These are phyloP conservation scores for Coccyzus lansbergi DNA, from an alignment of 2,797 vertebrate genomes.

Conservation along the genomic window DNA sequence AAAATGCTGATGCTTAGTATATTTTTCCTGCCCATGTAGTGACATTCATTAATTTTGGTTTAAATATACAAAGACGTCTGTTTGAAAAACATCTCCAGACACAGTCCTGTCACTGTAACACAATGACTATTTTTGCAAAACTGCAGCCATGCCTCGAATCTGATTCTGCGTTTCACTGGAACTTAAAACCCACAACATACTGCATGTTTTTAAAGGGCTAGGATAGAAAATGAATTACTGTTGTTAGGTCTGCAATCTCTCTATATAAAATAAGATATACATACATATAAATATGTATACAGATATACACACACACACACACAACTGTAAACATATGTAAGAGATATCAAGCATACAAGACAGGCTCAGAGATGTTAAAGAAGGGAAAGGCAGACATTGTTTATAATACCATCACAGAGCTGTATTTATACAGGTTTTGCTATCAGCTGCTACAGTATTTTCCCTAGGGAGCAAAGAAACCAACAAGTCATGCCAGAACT, in stretches of 20 bases:
- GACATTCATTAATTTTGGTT: neutral
- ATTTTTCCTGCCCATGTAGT: neutral
- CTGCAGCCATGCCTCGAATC: neutral
- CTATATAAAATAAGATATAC: neutral
- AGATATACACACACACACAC: neutral
- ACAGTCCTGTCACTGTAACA: neutral
- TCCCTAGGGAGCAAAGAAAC: neutral
- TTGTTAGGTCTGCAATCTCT: neutral
- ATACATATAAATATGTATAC: too few species aligned
- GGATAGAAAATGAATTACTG: neutral
- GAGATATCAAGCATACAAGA: neutral
- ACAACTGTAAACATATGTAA: neutral
- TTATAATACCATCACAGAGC: neutral
- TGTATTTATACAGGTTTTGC: constrained; percentile 8
- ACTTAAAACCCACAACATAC: neutral
- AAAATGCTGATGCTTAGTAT: neutral
- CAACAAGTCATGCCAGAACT: neutral
- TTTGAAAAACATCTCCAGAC: neutral
- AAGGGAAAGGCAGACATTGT: neutral
- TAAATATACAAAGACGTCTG: neutral
- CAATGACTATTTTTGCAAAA: neutral
- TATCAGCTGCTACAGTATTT: neutral
- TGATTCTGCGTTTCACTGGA: neutral
- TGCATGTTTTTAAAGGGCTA: neutral
- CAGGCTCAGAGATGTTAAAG: neutral